A percentile compares a stretch with the other conserved stretches of the same genome.
These are phyloP conservation scores for Drosophila mojavensis DNA, from an alignment of 1,140 invertebrate species.

Conservation along the genomic window DNA sequence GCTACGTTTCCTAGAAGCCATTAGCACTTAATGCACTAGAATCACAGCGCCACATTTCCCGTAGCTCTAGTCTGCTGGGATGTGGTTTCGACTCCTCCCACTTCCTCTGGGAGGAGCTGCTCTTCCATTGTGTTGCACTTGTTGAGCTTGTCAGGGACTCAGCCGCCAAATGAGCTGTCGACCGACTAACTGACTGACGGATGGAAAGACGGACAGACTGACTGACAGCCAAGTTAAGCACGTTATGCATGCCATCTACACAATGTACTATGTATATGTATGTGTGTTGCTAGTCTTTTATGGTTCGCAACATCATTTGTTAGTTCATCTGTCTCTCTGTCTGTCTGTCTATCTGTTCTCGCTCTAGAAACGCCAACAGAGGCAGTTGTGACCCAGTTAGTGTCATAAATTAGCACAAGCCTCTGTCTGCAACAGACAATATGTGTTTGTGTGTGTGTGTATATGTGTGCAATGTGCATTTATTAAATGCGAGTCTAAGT, in stretches of 20 bases:
- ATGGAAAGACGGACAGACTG: constrained; percentile 1
- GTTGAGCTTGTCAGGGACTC: constrained; percentile 49
- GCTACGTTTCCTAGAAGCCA: constrained; percentile 30
- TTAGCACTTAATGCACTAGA: constrained; percentile 49
- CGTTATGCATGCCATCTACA: constrained; percentile 58
- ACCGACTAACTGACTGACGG: constrained; percentile 28
- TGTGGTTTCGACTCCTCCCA: constrained; percentile 27
- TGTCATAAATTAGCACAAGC: constrained; percentile 73
- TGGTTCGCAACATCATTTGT: constrained; percentile 58
- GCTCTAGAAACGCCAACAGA: constrained; percentile 66
- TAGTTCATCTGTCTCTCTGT: background rate
- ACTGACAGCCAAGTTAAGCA: constrained; percentile 60
- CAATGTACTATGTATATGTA: constrained; percentile 7
- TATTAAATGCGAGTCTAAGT: constrained; percentile 50
- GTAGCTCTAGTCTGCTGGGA: constrained; percentile 19
- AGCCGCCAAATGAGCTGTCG: constrained; percentile 26
- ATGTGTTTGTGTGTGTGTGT: background rate
- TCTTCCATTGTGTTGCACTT: constrained; percentile 50
- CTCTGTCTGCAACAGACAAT: constrained; percentile 10
- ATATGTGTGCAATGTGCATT: constrained; percentile 38
- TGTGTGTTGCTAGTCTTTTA: constrained; percentile 66
- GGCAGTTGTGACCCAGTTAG: constrained; percentile 67
- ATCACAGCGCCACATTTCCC: constrained; percentile 39
- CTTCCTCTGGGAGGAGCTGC: constrained; percentile 26
- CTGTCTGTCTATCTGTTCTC: constrained; percentile 10